Conservation (phyloP, 1,140 invertebrate genomes). For the Leptinotarsa lineolata region DNA sequence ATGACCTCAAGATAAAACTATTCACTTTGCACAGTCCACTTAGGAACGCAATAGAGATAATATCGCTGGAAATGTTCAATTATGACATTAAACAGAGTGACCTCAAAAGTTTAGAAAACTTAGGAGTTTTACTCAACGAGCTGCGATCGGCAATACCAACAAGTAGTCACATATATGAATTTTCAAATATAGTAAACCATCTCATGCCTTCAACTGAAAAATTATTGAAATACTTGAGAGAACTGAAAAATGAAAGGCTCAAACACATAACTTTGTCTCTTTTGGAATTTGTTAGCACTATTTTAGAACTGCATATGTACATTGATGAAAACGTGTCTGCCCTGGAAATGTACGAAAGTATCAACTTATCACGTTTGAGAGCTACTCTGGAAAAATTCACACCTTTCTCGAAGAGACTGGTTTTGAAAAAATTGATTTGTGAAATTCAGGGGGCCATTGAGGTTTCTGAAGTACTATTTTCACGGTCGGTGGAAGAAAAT, state of each 20-base stretch:
- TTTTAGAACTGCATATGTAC: slow-evolving; percentile 14
- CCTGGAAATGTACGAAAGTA: not conserved
- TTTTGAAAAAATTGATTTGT: not conserved
- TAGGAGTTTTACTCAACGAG: slow-evolving; percentile 27
- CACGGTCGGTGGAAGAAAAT: not conserved
- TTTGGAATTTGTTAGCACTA: slow-evolving; percentile 32
- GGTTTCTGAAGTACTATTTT: slow-evolving; percentile 11
- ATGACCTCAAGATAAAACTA: slow-evolving; percentile 38
- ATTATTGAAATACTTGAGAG: slow-evolving; percentile 20
- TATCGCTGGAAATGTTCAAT: slow-evolving; percentile 47
- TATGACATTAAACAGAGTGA: slow-evolving; percentile 40
- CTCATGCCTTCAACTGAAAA: not conserved
- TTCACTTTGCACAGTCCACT: slow-evolving; percentile 40
- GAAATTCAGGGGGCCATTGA: slow-evolving; percentile 9
- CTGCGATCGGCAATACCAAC: slow-evolving; percentile 14
- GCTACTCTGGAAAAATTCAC: not conserved
- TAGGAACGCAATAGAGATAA: slow-evolving; percentile 48
- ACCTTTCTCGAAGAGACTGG: not conserved
- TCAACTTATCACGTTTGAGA: not conserved
- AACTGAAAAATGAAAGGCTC: slow-evolving; percentile 27
- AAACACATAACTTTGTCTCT: slow-evolving; percentile 32
- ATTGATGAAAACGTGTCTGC: not conserved
- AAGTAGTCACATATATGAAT: not conserved
- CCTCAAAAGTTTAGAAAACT: slow-evolving; percentile 26
- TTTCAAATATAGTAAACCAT: slow-evolving; percentile 5